Base-by-base conservation (phyloP, 2,888 invertebrate genomes). In the Oligia latruncula region DNA sequence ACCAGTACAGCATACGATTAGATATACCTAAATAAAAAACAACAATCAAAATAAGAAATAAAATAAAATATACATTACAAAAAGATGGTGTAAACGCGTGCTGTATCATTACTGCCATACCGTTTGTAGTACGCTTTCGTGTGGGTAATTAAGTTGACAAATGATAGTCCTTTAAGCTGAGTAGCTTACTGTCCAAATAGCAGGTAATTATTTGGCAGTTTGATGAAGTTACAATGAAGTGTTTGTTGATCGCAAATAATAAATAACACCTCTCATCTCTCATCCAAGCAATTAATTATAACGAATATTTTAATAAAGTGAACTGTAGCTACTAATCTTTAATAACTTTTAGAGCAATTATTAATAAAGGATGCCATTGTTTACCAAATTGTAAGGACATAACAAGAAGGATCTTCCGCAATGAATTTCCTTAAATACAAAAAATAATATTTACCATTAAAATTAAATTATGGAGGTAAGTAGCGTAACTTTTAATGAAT, bases 401-500 rank as follows among this genome's bases (percentile, higher is more conserved):
- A 46, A 15, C n/a, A 75, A 52, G 20, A 35, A n/a, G 15, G 8
- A 64, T 40, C 68, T 77, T 83, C 55, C 15, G 23, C 77, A 40
- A 77, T 66, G 20, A 58, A 76, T 82, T 82, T 58, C 17, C 15
- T 6, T 55, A 58, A 17, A 65, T 2, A 71, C 40, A 58, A 58
- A 82, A 58, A 77, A 4, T n/a, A 52, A 49, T 65, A 70, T 70
- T 78, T 65, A 23, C n/a, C 68, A 83, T 83, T 77, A 52, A 70
- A 77, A 66, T 84, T 55, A 62, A 84, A 71, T 83, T 62, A 65
- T 60, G 65, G n/a, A 71, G 46, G 68, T 73, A 73, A 82, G 52
- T 71, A 9, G n/a, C 55, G 65, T 58, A 87, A 83, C 67, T 85
- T 78, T 74, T 74, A 83, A 78, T 78, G 66, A 79, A 81, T 77